Evolutionary conservation across 1,140 invertebrate species (phyloP), one percentile per base, ranked within the genome.

Genomic region (Drosophila willistoni): DNA sequence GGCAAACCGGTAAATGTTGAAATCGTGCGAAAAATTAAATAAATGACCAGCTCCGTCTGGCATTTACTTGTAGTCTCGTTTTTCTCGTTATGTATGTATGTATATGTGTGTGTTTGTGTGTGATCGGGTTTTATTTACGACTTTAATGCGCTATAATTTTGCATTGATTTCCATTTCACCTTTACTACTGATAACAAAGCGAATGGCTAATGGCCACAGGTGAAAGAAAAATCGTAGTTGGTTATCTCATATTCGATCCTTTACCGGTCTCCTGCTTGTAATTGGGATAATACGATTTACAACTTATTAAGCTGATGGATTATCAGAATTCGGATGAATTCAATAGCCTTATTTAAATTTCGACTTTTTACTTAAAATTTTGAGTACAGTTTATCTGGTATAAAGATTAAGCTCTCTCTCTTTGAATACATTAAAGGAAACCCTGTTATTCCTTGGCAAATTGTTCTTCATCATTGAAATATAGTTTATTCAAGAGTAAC

Each of bases 11-110:
- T 68, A 79, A 86, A 82, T 87, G 83, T 66, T 73, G 83, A 86
- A 87, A 83, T 86, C 83, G 83, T 87, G 83, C 83, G 83, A 86
- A 83, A 86, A 86, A 86, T 86, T 86, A 87, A 86, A 83, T 86
- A 86, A 86, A 86, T 83, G 76, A 67, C 70, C 84, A 57, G n/a
- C 71, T 81, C 19, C 41, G 56, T 12, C 25, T 7, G 39, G 36
- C 17, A 39, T 61, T 34, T 36, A 39, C 14, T 39, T 25, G 7
- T 56, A 25, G 33, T 68, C 22, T 44, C 42, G 66, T 75, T 79
- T 7, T 79, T 67, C 54, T 62, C 61, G 29, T 7, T 29, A 7
- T 29, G 6, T 29, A 29, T 29, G 29, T 68, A 42, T 68, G 39
- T n/a, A n/a, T n/a, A n/a, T n/a, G n/a, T n/a, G n/a, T n/a, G n/a